phyloP scores from a whole-genome alignment of 2,113 vertebrate species.

The Catharus bicknelli region DNA sequence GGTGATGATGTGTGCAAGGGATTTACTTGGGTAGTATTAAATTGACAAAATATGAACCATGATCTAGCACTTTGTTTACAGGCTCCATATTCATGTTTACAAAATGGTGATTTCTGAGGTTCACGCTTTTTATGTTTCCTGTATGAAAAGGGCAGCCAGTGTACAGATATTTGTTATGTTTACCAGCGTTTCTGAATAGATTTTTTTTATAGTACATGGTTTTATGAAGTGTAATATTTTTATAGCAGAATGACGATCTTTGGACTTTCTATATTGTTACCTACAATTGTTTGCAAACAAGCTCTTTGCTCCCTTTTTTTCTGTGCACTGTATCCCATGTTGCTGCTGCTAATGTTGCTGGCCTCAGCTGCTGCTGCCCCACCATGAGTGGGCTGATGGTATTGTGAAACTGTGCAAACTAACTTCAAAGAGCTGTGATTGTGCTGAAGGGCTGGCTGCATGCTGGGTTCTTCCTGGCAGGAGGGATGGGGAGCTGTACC shows the following conservation, averaged over 20 bases:
- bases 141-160: slow-evolving; percentile 41
- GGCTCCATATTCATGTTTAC: slow-evolving; percentile 50
- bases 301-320: background rate
- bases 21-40: background rate
- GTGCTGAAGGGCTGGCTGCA: background rate
- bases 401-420: background rate
- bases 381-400: background rate
- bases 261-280: slow-evolving; percentile 59
- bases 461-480: background rate
- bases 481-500: background rate
- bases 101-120: background rate
- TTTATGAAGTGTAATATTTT: slow-evolving; percentile 76
- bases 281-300: background rate
- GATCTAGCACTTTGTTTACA: slow-evolving; percentile 45
- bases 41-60: background rate
- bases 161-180: slow-evolving; percentile 73
- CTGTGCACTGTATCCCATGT: background rate
- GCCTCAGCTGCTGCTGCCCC: background rate
- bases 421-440: slow-evolving; percentile 27
- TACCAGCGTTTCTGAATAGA: slow-evolving; percentile 68
- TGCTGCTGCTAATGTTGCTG: slow-evolving; percentile 37
- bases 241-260: slow-evolving; percentile 58
- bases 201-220: slow-evolving; percentile 75
- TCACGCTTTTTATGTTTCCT: background rate
- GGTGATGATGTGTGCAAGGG: background rate